These are phyloP conservation scores for Heliconius eleuchia DNA, from an alignment of 1,140 invertebrate species.

Conservation along the genomic window DNA sequence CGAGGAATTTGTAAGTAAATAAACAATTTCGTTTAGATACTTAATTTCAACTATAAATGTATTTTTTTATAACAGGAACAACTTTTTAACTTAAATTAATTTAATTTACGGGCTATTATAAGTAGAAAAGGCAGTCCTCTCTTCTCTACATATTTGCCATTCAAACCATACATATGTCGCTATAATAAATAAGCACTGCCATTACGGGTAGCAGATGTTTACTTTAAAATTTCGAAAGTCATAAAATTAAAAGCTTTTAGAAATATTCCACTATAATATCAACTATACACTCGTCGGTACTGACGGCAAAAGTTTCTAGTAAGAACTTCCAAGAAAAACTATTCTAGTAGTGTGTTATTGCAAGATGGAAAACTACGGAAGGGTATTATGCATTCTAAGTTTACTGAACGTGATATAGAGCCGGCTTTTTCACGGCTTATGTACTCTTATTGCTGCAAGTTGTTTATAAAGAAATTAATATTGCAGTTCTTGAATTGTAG, in stretches of 20 bases:
- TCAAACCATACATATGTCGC: background rate
- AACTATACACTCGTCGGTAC: background rate
- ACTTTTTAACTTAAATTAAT: background rate
- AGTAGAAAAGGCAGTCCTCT: background rate
- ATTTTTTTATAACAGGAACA: too few species aligned
- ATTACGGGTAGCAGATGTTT: background rate
- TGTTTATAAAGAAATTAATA: background rate
- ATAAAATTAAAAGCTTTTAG: constrained; percentile 4
- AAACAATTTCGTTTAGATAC: background rate
- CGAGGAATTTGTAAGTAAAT: constrained; percentile 34
- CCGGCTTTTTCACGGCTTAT: background rate
- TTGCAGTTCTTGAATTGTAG: background rate
- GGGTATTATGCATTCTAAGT: constrained; percentile 1
- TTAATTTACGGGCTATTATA: background rate
- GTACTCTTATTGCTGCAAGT: background rate
- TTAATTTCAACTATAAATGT: background rate
- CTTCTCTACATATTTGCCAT: background rate
- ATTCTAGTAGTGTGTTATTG: background rate
- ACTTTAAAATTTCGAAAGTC: background rate
- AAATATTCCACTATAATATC: background rate
- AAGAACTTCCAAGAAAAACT: constrained; percentile 8
- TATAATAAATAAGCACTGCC: background rate
- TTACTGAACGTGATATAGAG: constrained; percentile 4
- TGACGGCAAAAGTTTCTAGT: background rate
- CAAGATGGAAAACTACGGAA: background rate